Percentiles rank a stretch among this genome's conserved stretches.
phyloP scores from a whole-genome alignment of 1,140 invertebrate genomes.

The Trichoplusia ni region DNA sequence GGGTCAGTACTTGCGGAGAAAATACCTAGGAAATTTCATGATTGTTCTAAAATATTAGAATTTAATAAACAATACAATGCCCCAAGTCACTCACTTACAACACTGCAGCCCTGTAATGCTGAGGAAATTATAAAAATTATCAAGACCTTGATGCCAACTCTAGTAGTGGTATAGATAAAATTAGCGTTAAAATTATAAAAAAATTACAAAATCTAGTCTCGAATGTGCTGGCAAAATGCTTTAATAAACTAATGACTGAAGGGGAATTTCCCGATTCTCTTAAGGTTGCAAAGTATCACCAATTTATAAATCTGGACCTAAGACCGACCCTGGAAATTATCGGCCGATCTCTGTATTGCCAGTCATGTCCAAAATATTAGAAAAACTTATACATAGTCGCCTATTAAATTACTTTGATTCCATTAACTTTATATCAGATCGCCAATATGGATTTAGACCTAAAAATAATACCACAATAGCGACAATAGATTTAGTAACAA shows the following conservation, averaged over 20 bases:
- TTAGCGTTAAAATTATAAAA: background rate
- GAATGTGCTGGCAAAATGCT: background rate
- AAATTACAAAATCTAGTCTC: background rate
- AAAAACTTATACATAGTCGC: background rate
- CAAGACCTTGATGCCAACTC: background rate
- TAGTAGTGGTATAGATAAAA: background rate
- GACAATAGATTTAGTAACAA: conserved; percentile 2
- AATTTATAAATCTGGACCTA: background rate
- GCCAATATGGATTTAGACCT: conserved; percentile 4
- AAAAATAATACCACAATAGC: background rate
- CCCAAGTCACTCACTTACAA: too few relatives aligned
- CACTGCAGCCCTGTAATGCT: background rate
- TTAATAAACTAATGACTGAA: background rate
- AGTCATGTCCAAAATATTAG: background rate
- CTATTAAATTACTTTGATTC: background rate
- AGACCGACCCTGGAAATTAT: background rate
- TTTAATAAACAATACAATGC: too few relatives aligned
- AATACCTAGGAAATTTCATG: background rate
- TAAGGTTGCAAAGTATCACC: background rate
- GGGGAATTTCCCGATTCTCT: background rate
- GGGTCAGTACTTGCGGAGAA: background rate
- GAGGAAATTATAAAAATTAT: background rate
- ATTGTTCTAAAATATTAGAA: background rate
- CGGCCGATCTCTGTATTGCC: background rate
- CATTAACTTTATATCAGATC: background rate